These are phyloP conservation scores for Branchinecta lynchi DNA, from an alignment of 1,140 invertebrate genomes.

Conservation along the genomic window DNA sequence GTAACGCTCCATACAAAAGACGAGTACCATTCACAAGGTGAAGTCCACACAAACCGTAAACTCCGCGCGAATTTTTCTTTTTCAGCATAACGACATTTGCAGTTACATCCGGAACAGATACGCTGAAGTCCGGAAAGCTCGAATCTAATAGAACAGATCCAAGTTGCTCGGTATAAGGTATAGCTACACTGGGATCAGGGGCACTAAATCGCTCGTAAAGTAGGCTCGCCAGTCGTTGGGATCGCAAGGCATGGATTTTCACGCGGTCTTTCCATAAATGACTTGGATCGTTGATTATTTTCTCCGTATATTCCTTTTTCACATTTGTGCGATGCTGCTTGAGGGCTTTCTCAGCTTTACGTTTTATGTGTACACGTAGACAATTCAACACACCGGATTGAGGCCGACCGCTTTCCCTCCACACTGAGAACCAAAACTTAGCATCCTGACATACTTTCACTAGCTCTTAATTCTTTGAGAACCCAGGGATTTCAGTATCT, in stretches of 20 bases:
- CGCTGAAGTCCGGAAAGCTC: too few species aligned
- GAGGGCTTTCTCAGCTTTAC: conserved; percentile 1
- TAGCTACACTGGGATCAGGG: conserved; percentile 4
- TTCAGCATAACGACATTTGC: too few species aligned
- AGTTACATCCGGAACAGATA: conserved; percentile 9
- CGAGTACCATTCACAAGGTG: conserved; percentile 8
- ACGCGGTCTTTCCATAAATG: too few species aligned
- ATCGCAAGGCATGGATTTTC: too few species aligned
- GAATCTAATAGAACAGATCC: conserved; percentile 5
- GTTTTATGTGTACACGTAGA: conserved; percentile 6
- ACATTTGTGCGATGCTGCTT: conserved; percentile 9
- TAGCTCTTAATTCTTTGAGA: too few species aligned
- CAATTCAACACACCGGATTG: conserved; percentile 2
- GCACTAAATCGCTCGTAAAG: not conserved
- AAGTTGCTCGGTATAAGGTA: not conserved
- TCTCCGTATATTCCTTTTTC: conserved; percentile 6
- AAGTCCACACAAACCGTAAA: too few species aligned
- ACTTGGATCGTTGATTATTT: too few species aligned
- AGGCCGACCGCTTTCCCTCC: not conserved
- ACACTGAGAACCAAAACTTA: too few species aligned
- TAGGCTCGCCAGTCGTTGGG: too few species aligned
- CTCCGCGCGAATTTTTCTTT: too few species aligned
- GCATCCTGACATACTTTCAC: too few species aligned
- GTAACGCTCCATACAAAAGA: conserved; percentile 9
- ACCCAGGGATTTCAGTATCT: too few species aligned